phyloP scores from a whole-genome alignment of 2,888 invertebrate genomes.

The Tuberolachnus salignus region DNA sequence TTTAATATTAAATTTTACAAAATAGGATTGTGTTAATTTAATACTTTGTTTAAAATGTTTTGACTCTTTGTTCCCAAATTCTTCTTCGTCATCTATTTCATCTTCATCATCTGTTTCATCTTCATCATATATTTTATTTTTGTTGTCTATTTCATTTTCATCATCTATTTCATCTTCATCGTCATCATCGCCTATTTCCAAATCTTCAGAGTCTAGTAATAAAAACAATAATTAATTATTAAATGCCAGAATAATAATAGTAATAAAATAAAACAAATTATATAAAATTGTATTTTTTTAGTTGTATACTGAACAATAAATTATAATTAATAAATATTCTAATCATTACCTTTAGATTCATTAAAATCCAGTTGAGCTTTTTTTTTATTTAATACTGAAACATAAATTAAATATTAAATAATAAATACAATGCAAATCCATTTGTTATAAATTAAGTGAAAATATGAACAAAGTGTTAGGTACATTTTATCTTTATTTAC shows the following conservation, averaged over 20 bases:
- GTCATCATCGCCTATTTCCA: constrained; percentile 43
- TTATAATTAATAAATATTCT: not conserved
- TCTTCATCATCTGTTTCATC: constrained; percentile 60
- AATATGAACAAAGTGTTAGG: too few relatives aligned
- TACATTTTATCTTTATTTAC: too few relatives aligned
- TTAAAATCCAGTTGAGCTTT: not conserved
- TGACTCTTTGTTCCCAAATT: not conserved
- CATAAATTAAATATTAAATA: not conserved
- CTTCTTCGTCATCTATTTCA: constrained; percentile 58
- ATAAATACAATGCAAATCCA: not conserved
- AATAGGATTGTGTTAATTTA: not conserved
- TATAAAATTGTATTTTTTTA: too few relatives aligned
- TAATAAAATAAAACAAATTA: too few relatives aligned
- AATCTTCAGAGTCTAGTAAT: constrained; percentile 26
- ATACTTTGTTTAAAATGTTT: constrained; percentile 4
- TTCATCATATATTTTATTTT: constrained; percentile 59
- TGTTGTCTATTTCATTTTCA: constrained; percentile 58
- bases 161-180: constrained; percentile 58
- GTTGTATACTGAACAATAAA: too few relatives aligned
- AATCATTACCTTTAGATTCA: constrained; percentile 15
- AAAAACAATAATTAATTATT: not conserved
- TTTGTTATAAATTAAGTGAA: too few relatives aligned
- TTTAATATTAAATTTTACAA: too few relatives aligned
- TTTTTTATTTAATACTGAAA: not conserved
- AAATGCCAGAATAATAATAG: not conserved